Base-by-base conservation (phyloP, 2,797 vertebrate species). In the Eidolon dupreanum region DNA sequence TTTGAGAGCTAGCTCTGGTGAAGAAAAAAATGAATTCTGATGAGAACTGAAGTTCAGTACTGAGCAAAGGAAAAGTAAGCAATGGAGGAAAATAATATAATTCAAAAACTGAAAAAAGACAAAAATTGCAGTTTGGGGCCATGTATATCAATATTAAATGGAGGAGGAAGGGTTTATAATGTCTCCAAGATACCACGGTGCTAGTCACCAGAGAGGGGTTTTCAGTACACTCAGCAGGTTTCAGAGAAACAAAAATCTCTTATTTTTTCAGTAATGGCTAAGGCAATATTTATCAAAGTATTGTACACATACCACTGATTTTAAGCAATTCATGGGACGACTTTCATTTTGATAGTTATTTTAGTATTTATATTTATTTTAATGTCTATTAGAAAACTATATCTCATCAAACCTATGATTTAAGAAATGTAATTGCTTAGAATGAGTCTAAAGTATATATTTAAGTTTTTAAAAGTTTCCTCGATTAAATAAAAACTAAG, bases 11-110 rank as follows among this genome's bases (percentile, higher is more conserved):
- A 85, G 19, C 51, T 46, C 12, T 83, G 41, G 33, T 90, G 77
- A 77, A 82, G 82, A 83, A 84, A 96, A 96, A 90, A 75, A 61
- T 70, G 8, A 88, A 86, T 86, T 95, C 33, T 41, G 71, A 82
- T 65, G 55, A 93, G 51, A 92, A 61, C 17, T 63, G 2, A 88
- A 68, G 10, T 75, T 81, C 38, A 57, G 24, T 91, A 78, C 57
- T 90, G 38, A 93, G 36, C 26, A 95, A 91, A 91, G 31, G 15
- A 57, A 77, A 73, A 17, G 38, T 66, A 71, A 95, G 38, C n/a
- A 85, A n/a, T 59, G 16, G 57, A 38, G 74, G 26, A 92, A 92
- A 86, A 49, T 70, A 79, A 82, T 36, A 19, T 26, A 77, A 51
- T 83, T 88, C 49, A 38, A 75, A 65, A 83, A 63, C 9, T 63